Base-by-base conservation (phyloP, 2,113 vertebrate species). In the Leucosticte australis region DNA sequence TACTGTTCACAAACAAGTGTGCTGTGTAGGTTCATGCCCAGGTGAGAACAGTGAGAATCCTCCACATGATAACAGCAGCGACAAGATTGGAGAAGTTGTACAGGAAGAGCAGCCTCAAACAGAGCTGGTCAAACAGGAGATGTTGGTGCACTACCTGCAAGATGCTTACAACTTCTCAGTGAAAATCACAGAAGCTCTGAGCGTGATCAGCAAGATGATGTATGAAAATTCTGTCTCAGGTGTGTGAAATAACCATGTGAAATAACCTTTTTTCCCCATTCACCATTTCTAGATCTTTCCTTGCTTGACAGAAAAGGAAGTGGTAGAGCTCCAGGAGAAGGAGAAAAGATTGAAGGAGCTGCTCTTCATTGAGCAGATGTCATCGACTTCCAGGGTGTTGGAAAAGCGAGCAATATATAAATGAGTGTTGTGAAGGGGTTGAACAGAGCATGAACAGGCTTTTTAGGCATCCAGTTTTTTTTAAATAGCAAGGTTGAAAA, bases 131-230 rank as follows among this genome's bases (percentile, higher is more conserved):
- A 99, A 99, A 95, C 99, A 99, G 96, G 98, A 99, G 96, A 98
- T 99, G 98, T 65, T 99, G 96, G 99, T 99, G 69, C 99, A 99
- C 86, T 99, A 99, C 89, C 97, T 99, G 82, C 98, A 94, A 83
- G 99, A 99, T 33, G 99, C 99, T 11, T 98, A 99, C 74, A 98
- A 95, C 94, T 99, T 99, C 44, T 98, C 99, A 28, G 69, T 98
- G 90, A 99, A 99, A 97, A 98, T 99, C 71, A 98, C 99, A 73
- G 98, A 98, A 87, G 99, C 99, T 64, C 97, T 99, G 56, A 97
- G 98, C 42, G 89, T 98, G 69, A 98, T 99, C 84, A 99, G 99
- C 97, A 98, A 96, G 75, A 98, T 99, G 99, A 98, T 99, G 92
- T 99, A 99, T 12, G 99, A 98, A 97, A 99, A 98, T 89, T 99